Percentiles rank a stretch among this genome's conserved stretches.
These are phyloP conservation scores for Gonatopus flavifemur DNA, from an alignment of 1,140 invertebrate species.

Conservation along the genomic window DNA sequence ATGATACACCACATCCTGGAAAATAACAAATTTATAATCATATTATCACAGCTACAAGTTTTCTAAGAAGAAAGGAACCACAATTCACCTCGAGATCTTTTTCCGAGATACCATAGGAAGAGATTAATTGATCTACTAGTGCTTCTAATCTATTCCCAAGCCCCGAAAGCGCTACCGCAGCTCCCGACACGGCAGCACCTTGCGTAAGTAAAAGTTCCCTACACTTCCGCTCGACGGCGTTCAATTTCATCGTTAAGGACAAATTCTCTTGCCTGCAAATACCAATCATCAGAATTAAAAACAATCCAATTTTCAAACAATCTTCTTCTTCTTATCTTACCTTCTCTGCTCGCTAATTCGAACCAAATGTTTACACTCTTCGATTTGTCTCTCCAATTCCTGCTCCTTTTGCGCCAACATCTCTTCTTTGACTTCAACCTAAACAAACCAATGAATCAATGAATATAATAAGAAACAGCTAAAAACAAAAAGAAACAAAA, in stretches of 20 bases:
- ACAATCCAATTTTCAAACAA: constrained; percentile 7
- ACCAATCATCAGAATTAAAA: background rate
- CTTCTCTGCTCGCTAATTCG: constrained; percentile 77
- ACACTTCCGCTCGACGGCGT: constrained; percentile 64
- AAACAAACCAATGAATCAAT: constrained; percentile 1
- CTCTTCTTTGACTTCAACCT: constrained; percentile 55
- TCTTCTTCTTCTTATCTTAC: constrained; percentile 34
- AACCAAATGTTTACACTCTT: constrained; percentile 77
- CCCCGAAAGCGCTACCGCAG: constrained; percentile 71
- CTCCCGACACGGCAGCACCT: constrained; percentile 70
- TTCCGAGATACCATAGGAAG: constrained; percentile 72
- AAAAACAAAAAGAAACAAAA: background rate
- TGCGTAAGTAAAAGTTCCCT: constrained; percentile 68
- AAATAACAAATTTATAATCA: constrained; percentile 6
- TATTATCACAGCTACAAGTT: background rate
- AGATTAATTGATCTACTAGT: constrained; percentile 70
- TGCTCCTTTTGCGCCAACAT: constrained; percentile 57
- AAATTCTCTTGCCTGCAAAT: constrained; percentile 66
- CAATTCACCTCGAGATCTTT: constrained; percentile 70
- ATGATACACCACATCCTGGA: constrained; percentile 71
- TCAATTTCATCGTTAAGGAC: constrained; percentile 66
- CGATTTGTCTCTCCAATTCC: constrained; percentile 68
- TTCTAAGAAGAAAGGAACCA: constrained; percentile 3
- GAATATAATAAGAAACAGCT: background rate
- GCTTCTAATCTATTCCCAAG: constrained; percentile 69